phyloP scores from a whole-genome alignment of 1,140 invertebrate genomes.

The Propsilocerus akamusi region DNA sequence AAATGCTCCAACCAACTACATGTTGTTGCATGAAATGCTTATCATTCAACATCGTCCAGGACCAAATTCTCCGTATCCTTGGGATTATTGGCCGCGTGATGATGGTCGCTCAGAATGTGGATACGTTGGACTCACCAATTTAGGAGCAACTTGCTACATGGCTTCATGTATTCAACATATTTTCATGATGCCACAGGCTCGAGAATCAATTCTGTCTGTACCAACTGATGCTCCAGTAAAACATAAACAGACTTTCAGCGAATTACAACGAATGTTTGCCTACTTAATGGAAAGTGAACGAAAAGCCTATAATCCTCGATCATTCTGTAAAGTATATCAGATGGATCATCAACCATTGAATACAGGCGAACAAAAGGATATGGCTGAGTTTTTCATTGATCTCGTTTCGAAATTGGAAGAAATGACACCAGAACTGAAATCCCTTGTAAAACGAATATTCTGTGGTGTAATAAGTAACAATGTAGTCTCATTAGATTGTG shows the following conservation, averaged over 20 bases:
- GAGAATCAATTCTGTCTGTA: constrained; percentile 53
- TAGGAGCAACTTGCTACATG: constrained; percentile 94
- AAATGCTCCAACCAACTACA: constrained; percentile 69
- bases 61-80: constrained; percentile 68
- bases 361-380: constrained; percentile 93
- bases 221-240: constrained; percentile 40
- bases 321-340: constrained; percentile 90
- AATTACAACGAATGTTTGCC: constrained; percentile 88
- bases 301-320: constrained; percentile 86
- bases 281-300: constrained; percentile 71
- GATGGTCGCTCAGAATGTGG: constrained; percentile 85
- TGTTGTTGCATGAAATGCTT: constrained; percentile 60
- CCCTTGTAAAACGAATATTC: constrained; percentile 77
- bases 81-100: constrained; percentile 95
- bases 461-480: constrained; percentile 88
- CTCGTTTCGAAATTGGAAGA: constrained; percentile 89
- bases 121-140: constrained; percentile 83
- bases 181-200: constrained; percentile 88
- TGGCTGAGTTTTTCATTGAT: constrained; percentile 96
- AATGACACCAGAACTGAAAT: constrained; percentile 82
- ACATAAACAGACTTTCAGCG: constrained; percentile 63
- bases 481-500: constrained; percentile 84
- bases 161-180: constrained; percentile 92
- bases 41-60: constrained; percentile 72
- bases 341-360: constrained; percentile 93